phyloP scores from a whole-genome alignment of 2,797 vertebrate genomes.

The Hipposideros larvatus region DNA sequence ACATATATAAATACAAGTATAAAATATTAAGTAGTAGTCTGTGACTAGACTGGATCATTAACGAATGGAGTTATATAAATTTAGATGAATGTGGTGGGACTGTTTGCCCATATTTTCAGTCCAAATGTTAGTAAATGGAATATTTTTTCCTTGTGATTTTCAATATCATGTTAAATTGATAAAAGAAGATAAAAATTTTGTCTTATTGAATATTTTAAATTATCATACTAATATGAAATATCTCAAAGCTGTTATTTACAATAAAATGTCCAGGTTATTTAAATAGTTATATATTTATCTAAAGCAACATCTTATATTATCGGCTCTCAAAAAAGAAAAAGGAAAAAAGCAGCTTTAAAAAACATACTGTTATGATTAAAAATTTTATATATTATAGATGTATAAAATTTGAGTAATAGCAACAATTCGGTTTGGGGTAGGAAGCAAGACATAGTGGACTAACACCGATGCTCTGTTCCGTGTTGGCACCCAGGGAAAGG shows the following conservation, averaged over 20 bases:
- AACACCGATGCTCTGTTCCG: not conserved
- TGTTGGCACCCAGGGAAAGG: fast-evolving
- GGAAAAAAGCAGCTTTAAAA: not conserved
- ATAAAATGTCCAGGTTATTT: not conserved
- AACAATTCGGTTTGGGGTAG: not conserved
- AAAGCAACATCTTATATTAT: not conserved
- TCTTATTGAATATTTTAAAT: constrained; percentile 2
- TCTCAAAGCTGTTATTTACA: not conserved
- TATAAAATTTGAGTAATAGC: not conserved
- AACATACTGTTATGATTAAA: not conserved
- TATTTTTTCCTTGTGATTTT: constrained; percentile 23
- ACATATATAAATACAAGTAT: not conserved
- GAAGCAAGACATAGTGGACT: not conserved
- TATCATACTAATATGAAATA: not conserved
- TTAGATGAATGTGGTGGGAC: not conserved
- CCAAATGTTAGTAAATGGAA: not conserved
- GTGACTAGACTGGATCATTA: not conserved
- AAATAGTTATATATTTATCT: not conserved
- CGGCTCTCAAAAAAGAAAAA: not conserved
- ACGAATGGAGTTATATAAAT: not conserved
- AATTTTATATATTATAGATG: not conserved
- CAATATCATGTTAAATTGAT: not conserved
- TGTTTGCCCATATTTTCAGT: not conserved
- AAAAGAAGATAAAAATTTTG: not conserved
- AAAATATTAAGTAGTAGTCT: not conserved